A percentile compares a stretch with the other conserved stretches of the same genome.
phyloP scores from a whole-genome alignment of 2,113 vertebrate species.

The Chaetodon trifascialis region DNA sequence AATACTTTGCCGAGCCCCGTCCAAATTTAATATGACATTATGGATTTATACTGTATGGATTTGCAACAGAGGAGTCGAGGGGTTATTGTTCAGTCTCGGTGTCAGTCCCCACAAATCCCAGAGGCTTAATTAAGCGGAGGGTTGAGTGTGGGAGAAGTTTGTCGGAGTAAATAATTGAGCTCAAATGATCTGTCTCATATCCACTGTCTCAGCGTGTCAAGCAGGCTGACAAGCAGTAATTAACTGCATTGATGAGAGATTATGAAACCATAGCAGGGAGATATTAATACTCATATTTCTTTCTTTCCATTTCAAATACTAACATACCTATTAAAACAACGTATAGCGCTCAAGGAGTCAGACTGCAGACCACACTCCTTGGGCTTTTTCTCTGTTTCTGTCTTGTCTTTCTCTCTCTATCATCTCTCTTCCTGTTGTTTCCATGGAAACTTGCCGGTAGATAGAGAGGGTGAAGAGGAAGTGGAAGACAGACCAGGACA shows the following conservation, averaged over 20 bases:
- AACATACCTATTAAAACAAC: slow-evolving; percentile 43
- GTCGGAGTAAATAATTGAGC: slow-evolving; percentile 65
- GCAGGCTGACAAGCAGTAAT: slow-evolving; percentile 66
- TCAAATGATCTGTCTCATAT: slow-evolving; percentile 55
- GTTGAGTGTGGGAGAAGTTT: slow-evolving; percentile 63
- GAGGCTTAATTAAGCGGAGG: slow-evolving; percentile 67
- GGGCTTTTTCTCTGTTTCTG: slow-evolving; percentile 55
- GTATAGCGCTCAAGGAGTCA: slow-evolving; percentile 48
- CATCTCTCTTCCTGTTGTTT: slow-evolving; percentile 78
- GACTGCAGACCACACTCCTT: slow-evolving; percentile 72
- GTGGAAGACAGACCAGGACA: slow-evolving; percentile 74
- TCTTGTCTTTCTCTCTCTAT: slow-evolving; percentile 12
- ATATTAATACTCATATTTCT: slow-evolving; percentile 29
- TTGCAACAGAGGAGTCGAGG: slow-evolving; percentile 13
- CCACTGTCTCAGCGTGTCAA: slow-evolving; percentile 54
- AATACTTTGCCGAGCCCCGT: neutral
- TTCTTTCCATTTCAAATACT: slow-evolving; percentile 24
- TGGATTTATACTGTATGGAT: slow-evolving; percentile 8
- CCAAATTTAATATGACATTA: slow-evolving; percentile 4
- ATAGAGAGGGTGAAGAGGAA: slow-evolving; percentile 66
- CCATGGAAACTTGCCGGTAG: slow-evolving; percentile 86
- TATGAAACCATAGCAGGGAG: slow-evolving; percentile 35
- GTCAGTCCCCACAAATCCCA: slow-evolving; percentile 59
- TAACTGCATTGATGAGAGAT: slow-evolving; percentile 60
- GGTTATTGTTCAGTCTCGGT: slow-evolving; percentile 36